Conservation (phyloP, 2,888 invertebrate genomes). For the Sarcophaga variegata region DNA sequence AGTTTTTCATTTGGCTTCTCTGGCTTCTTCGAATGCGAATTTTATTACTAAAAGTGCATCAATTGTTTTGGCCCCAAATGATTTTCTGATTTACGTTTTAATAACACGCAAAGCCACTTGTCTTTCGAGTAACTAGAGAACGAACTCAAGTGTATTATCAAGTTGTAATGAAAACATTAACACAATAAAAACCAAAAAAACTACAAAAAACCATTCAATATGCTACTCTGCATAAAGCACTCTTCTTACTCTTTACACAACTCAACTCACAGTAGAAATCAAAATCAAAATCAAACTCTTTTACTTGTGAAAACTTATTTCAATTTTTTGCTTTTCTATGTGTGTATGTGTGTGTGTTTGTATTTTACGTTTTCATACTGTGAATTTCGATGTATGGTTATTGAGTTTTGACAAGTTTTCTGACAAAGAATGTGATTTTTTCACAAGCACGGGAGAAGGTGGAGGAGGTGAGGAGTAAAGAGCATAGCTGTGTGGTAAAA, state of each 20-base stretch:
- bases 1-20: constrained; percentile 5
- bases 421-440: background rate
- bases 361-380: too few relatives aligned
- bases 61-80: constrained; percentile 76
- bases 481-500: background rate
- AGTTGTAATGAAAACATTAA: constrained; percentile 32
- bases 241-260: too few relatives aligned
- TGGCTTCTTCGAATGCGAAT: constrained; percentile 54
- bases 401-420: background rate
- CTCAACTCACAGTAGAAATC: too few relatives aligned
- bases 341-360: too few relatives aligned
- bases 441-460: background rate
- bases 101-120: constrained; percentile 77
- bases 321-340: background rate
- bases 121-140: constrained; percentile 1
- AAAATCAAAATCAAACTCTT: background rate
- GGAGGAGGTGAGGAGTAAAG: background rate
- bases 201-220: background rate
- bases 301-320: background rate
- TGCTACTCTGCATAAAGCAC: background rate
- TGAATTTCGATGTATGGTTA: too few relatives aligned
- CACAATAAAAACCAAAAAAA: background rate
- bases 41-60: constrained; percentile 76
- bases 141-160: constrained; percentile 23
- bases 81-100: constrained; percentile 78